Evolutionary conservation across 2,113 vertebrate species (phyloP).

Genomic region (Garra rufa): DNA sequence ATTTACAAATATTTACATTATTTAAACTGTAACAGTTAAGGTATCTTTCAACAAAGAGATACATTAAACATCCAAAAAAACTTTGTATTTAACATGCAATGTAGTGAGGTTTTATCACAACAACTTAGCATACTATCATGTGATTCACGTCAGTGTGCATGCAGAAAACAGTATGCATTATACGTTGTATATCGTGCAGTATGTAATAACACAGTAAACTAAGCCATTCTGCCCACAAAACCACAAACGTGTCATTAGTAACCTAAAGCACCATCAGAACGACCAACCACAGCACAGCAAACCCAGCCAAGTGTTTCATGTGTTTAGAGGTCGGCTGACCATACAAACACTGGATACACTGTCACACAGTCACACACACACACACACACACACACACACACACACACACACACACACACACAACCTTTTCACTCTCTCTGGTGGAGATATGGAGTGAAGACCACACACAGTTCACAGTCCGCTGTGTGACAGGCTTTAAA

Average conservation of each 20-base stretch:
- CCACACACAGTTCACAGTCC: constrained; percentile 61
- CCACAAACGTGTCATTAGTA: not conserved
- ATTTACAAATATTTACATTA: not conserved
- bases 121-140: not conserved
- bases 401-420: no score
- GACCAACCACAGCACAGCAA: not conserved
- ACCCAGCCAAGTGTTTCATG: not conserved
- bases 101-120: not conserved
- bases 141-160: not conserved
- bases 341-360: constrained; percentile 2
- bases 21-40: not conserved
- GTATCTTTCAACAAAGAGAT: not conserved
- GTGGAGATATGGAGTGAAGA: constrained; percentile 17
- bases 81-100: not conserved
- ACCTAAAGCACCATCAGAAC: not conserved
- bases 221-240: not conserved
- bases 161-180: not conserved
- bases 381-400: no score
- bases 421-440: not conserved
- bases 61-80: no score
- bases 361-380: constrained; percentile 5
- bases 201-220: not conserved
- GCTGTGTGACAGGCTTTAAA: constrained; percentile 56
- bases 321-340: constrained; percentile 4
- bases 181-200: not conserved